Evolutionary conservation across 2,888 invertebrate species (phyloP).

Genomic region (Chironomus riparius): DNA sequence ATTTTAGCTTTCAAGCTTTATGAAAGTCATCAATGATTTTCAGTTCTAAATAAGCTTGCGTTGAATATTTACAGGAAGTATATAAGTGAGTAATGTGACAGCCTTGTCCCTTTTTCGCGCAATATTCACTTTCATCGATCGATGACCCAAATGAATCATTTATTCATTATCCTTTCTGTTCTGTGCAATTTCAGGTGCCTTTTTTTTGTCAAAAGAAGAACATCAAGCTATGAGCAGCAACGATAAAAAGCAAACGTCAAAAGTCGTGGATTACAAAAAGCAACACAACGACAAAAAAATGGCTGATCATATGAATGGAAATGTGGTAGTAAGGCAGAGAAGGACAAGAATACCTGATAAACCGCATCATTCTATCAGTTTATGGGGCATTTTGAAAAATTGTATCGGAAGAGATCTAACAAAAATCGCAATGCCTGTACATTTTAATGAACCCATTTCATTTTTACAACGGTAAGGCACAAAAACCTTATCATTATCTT

Average conservation of each 20-base stretch:
- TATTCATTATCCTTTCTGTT: not conserved
- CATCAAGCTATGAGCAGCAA: not conserved
- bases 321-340: constrained; percentile 37
- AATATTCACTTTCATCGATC: not conserved
- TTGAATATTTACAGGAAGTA: too few species aligned
- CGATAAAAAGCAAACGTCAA: not conserved
- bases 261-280: not conserved
- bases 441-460: constrained; percentile 92
- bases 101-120: too few species aligned
- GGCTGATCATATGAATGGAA: constrained; percentile 2
- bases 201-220: not conserved
- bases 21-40: too few species aligned
- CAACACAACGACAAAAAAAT: not conserved
- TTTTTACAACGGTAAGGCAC: constrained; percentile 69
- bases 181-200: not conserved
- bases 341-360: constrained; percentile 73
- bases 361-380: constrained; percentile 74
- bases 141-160: not conserved
- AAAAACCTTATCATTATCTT: not conserved
- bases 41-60: too few species aligned
- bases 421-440: constrained; percentile 95
- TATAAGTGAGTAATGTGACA: too few species aligned
- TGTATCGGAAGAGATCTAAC: constrained; percentile 94
- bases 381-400: constrained; percentile 97
- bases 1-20: too few species aligned